These are phyloP conservation scores for Sogatella furcifera DNA, from an alignment of 1,140 invertebrate species.

Conservation along the genomic window DNA sequence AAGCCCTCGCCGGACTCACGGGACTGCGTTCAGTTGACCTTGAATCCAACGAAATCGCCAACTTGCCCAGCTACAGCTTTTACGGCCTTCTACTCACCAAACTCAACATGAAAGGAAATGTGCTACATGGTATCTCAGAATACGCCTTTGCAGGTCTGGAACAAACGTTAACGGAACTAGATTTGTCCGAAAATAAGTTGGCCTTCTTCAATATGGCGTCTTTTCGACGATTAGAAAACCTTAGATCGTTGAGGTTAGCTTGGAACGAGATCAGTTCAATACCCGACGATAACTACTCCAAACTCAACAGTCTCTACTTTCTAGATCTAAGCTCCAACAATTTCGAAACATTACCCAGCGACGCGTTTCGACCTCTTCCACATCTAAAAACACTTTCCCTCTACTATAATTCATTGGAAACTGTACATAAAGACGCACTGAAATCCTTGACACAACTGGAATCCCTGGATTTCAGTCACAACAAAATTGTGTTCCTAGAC, in stretches of 20 bases:
- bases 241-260: slow-evolving; percentile 60
- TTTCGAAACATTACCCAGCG: slow-evolving; percentile 57
- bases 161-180: slow-evolving; percentile 64
- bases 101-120: slow-evolving; percentile 74
- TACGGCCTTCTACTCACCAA: slow-evolving; percentile 71
- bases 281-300: slow-evolving; percentile 56
- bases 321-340: slow-evolving; percentile 81
- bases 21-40: slow-evolving; percentile 66
- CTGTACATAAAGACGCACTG: slow-evolving; percentile 66
- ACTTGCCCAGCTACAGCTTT: slow-evolving; percentile 76
- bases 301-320: slow-evolving; percentile 55
- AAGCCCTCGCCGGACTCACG: slow-evolving; percentile 58
- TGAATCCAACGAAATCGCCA: slow-evolving; percentile 73
- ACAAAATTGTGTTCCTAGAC: slow-evolving; percentile 66
- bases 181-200: slow-evolving; percentile 76
- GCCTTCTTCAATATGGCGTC: slow-evolving; percentile 69
- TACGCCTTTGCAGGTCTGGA: slow-evolving; percentile 78
- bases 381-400: slow-evolving; percentile 66
- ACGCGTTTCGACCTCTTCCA: slow-evolving; percentile 68
- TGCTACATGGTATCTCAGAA: slow-evolving; percentile 64
- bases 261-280: slow-evolving; percentile 71
- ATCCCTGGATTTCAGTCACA: slow-evolving; percentile 76
- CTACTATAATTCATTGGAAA: slow-evolving; percentile 71
- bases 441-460: slow-evolving; percentile 58
- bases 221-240: slow-evolving; percentile 57